These are phyloP conservation scores for Gila orcuttii DNA, from an alignment of 2,113 vertebrate genomes.

Conservation along the genomic window DNA sequence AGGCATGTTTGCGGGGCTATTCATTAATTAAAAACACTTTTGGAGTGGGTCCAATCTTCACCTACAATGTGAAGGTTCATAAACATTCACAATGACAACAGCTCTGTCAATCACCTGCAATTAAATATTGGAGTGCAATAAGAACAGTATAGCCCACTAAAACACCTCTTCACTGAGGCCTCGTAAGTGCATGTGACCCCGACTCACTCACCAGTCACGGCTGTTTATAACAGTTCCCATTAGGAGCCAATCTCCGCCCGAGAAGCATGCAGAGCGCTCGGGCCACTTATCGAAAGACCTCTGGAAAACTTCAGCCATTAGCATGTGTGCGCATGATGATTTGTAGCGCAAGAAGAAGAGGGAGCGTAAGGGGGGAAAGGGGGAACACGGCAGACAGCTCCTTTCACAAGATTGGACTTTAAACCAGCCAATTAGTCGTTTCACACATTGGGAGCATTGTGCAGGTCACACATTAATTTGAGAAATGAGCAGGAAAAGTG, in stretches of 20 bases:
- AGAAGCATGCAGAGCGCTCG: constrained; percentile 35
- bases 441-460: constrained; percentile 54
- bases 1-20: neutral
- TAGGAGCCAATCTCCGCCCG: neutral
- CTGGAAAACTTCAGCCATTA: constrained; percentile 54
- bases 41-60: neutral
- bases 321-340: constrained; percentile 39
- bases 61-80: neutral
- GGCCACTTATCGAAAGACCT: constrained; percentile 48
- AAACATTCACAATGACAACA: neutral
- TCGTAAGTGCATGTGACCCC: constrained; percentile 5
- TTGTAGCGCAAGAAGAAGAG: constrained; percentile 32
- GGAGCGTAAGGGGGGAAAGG: neutral
- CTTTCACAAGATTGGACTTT: constrained; percentile 49
- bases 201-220: constrained; percentile 4
- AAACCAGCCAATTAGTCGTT: constrained; percentile 60
- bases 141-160: neutral
- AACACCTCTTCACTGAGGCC: constrained; percentile 14
- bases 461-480: constrained; percentile 55
- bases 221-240: constrained; percentile 30
- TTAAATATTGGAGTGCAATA: neutral
- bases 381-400: constrained; percentile 48
- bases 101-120: neutral
- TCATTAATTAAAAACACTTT: neutral
- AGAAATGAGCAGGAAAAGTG: constrained; percentile 51